These are phyloP conservation scores for Hyla sarda DNA, from an alignment of 2,113 vertebrate genomes.

Conservation along the genomic window DNA sequence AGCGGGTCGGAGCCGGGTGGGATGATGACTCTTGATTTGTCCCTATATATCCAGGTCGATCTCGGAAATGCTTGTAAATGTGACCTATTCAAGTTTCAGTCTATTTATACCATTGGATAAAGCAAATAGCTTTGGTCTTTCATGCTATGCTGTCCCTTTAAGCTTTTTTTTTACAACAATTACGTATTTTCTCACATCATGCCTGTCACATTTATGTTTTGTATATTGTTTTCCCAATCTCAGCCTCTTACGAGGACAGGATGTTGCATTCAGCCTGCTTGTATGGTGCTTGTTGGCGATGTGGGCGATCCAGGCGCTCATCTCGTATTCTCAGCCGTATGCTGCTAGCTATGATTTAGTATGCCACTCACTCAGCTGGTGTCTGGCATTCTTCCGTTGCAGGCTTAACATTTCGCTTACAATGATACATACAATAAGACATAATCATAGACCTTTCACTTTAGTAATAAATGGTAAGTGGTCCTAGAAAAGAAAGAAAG, in stretches of 20 bases:
- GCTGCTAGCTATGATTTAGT: slow-evolving; percentile 23
- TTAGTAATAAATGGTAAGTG: slow-evolving; percentile 3
- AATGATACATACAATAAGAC: background rate
- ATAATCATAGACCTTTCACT: slow-evolving; percentile 17
- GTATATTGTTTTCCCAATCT: background rate
- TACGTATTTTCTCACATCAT: background rate
- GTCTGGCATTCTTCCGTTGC: background rate
- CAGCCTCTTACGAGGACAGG: background rate
- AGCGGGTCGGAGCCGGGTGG: too few species aligned
- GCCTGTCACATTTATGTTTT: background rate
- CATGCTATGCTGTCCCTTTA: background rate
- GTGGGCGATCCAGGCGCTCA: slow-evolving; percentile 13
- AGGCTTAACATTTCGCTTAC: background rate
- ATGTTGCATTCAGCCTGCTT: background rate
- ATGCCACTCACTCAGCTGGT: slow-evolving; percentile 39
- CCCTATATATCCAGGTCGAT: too few species aligned
- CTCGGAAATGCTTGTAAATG: background rate
- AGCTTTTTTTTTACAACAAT: background rate
- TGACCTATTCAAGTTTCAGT: background rate
- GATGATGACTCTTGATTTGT: too few species aligned
- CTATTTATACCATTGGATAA: background rate
- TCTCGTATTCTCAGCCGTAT: slow-evolving; percentile 9
- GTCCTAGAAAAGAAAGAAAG: background rate
- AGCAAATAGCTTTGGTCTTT: background rate
- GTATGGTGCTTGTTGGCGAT: background rate